Evolutionary conservation across 2,888 invertebrate genomes (phyloP).

Genomic region (Metopia argyrocephala): DNA sequence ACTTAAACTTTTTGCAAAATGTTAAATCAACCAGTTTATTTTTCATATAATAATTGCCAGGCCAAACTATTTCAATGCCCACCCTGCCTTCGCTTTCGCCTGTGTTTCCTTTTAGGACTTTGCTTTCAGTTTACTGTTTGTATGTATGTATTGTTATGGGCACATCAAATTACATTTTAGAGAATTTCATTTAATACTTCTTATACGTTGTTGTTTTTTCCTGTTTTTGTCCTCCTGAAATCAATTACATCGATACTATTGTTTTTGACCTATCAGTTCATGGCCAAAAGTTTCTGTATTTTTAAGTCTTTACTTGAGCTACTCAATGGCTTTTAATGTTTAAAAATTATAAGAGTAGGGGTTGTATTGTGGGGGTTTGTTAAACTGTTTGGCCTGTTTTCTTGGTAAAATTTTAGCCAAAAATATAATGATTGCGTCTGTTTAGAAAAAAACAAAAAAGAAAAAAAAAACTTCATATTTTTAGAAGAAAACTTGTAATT

Average conservation of each 20-base stretch:
- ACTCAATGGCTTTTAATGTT: neutral
- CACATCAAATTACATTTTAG: slow-evolving; percentile 36
- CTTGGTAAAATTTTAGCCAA: slow-evolving; percentile 1
- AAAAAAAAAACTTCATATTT: neutral
- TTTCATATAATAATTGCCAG: slow-evolving; percentile 42
- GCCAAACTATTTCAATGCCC: slow-evolving; percentile 11
- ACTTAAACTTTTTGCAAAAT: slow-evolving; percentile 48
- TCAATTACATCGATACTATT: slow-evolving; percentile 49
- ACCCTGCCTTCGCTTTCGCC: neutral
- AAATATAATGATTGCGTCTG: neutral
- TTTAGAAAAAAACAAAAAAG: no score
- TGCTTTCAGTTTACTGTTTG: no score
- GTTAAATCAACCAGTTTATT: slow-evolving; percentile 48
- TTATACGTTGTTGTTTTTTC: neutral
- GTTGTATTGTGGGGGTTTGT: neutral
- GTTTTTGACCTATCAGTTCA: slow-evolving; percentile 56
- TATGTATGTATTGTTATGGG: no score
- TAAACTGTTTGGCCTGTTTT: slow-evolving; percentile 28
- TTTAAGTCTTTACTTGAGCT: neutral
- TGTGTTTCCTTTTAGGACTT: no score
- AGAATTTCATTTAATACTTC: neutral
- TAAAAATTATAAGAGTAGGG: neutral
- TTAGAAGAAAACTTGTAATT: slow-evolving; percentile 51
- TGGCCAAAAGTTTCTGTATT: slow-evolving; percentile 28
- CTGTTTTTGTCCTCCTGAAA: slow-evolving; percentile 1